Conservation (phyloP, 2,888 invertebrate species). For the Monopis laevigella region DNA sequence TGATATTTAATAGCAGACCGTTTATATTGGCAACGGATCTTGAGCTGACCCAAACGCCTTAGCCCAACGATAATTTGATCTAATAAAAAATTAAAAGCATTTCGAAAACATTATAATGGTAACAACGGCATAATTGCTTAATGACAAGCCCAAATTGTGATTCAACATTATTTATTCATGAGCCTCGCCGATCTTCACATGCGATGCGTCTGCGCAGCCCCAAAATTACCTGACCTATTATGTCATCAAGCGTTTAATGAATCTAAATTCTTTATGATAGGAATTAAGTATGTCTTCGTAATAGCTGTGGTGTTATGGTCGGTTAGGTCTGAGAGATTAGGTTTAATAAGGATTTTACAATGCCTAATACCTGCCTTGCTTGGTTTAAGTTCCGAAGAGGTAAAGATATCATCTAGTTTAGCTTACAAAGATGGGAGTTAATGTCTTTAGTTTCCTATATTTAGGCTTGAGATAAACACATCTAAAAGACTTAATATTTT, state of each 20-base stretch:
- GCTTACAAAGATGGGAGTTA: too few relatives aligned
- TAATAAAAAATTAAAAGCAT: constrained; percentile 66
- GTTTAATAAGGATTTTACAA: constrained; percentile 47
- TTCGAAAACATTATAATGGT: constrained; percentile 57
- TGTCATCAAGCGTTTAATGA: constrained; percentile 63
- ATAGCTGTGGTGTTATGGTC: constrained; percentile 40
- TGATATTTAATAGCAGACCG: constrained; percentile 55
- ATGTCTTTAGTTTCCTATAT: too few relatives aligned
- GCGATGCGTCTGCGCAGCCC: constrained; percentile 46
- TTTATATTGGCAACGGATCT: constrained; percentile 35
- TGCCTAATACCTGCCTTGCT: constrained; percentile 21
- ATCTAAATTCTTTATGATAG: constrained; percentile 55
- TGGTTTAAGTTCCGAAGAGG: not conserved
- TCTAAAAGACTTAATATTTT: too few relatives aligned
- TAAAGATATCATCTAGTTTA: too few relatives aligned
- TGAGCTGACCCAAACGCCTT: constrained; percentile 38
- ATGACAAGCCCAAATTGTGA: constrained; percentile 56
- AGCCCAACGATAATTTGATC: constrained; percentile 46
- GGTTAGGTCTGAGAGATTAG: constrained; percentile 50
- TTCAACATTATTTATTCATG: constrained; percentile 62
- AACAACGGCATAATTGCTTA: constrained; percentile 62
- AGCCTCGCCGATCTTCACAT: constrained; percentile 45
- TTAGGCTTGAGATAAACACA: too few relatives aligned
- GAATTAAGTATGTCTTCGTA: constrained; percentile 50
- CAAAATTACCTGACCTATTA: constrained; percentile 57